These are phyloP conservation scores for Petrocephalus zakoni DNA, from an alignment of 2,113 vertebrate genomes.

Conservation along the genomic window DNA sequence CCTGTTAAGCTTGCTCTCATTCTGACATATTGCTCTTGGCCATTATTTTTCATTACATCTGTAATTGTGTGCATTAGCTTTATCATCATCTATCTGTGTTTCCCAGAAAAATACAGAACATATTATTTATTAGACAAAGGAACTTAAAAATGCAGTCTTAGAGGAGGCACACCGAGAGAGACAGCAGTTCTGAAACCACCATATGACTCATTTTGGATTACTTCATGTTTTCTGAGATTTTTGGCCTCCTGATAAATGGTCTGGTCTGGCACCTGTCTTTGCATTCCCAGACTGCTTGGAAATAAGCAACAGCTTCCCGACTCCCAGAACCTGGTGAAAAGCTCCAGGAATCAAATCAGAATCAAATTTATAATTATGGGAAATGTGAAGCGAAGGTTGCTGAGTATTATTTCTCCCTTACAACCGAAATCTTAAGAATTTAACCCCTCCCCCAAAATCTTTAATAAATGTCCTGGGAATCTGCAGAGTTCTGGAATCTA, in stretches of 20 bases:
- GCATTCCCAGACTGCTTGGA: background rate
- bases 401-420: background rate
- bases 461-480: background rate
- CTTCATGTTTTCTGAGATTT: background rate
- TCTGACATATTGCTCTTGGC: background rate
- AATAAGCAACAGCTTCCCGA: background rate
- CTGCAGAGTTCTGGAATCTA: background rate
- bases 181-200: background rate
- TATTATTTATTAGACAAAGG: background rate
- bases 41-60: background rate
- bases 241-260: background rate
- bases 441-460: background rate
- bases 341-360: background rate
- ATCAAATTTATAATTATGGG: background rate
- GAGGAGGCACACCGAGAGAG: background rate
- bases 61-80: background rate
- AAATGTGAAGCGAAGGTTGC: background rate
- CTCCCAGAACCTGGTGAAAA: background rate
- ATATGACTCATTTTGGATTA: background rate
- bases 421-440: background rate
- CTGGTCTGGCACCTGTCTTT: background rate
- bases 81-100: background rate
- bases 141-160: background rate
- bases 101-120: background rate
- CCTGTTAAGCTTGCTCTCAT: background rate